Evolutionary conservation across 2,888 invertebrate species (phyloP), one percentile per base, ranked within the genome.

Genomic region (Phalangium opilio): DNA sequence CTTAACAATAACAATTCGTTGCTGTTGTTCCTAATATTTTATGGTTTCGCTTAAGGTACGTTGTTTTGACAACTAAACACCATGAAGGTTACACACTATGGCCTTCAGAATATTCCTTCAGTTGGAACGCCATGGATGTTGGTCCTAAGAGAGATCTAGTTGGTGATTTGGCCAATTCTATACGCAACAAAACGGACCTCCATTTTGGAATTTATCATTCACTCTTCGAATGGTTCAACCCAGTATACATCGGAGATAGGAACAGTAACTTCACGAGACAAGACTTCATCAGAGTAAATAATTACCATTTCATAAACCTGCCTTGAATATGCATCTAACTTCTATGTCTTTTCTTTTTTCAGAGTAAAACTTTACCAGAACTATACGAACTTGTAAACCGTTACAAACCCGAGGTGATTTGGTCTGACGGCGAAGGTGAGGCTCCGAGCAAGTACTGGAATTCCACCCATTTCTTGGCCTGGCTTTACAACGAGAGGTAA

Each of bases 391-490:
- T 60, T 4, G 52, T 58, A 2, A 51, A 49, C 10, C 27, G 15
- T 3, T 74, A 74, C 55, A 51, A 67, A 39, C 74, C 74, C 1
- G 83, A 86, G 27, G 71, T 93, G 0, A 65, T 93, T 14, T 93
- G 91, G 91, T 80, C 87, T 0, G 93, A 93, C 65, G 93, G 93
- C 0, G 93, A 91, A 58, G 90, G 90, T 89, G 90, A 89, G 63
- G 82, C 85, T 0, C 66, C 75, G 1, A 81, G 81, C 52, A 70
- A 71, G 1, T 91, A 91, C 60, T 93, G 87, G 86, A 76, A 76
- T 54, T 77, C 87, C 0, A 79, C 77, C 39, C 79, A 83, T 47
- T 83, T 93, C 60, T 68, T 93, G 2, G 79, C 89, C 1, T 91
- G 90, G 90, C 67, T 91, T n/a, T 93, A 87, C 61, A 91, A 87